These are phyloP conservation scores for Grus americana DNA, from an alignment of 2,113 vertebrate species.

Conservation along the genomic window DNA sequence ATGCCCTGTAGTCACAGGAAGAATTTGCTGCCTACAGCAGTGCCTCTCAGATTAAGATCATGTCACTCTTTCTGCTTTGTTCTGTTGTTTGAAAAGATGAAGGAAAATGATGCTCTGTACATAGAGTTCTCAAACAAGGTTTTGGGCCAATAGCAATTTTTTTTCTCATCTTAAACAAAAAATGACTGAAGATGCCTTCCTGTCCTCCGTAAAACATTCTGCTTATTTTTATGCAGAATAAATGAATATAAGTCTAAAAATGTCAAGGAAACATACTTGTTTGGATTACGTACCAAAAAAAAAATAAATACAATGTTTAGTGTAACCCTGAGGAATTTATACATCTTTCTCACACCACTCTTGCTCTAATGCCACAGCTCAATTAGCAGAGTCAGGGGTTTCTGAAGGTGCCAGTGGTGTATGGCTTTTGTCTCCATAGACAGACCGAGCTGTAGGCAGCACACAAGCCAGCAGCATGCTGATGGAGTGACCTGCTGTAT, in stretches of 20 bases:
- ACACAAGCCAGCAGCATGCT: not conserved
- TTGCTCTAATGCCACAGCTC: not conserved
- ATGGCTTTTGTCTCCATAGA: not conserved
- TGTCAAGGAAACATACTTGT: not conserved
- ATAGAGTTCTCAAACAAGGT: constrained; percentile 1
- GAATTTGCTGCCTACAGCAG: not conserved
- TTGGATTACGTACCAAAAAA: not conserved
- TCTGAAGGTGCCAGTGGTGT: not conserved
- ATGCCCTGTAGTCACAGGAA: not conserved
- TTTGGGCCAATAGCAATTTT: not conserved
- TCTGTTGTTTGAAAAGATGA: constrained; percentile 7
- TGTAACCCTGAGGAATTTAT: not conserved
- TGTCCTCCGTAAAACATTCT: not conserved
- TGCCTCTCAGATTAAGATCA: not conserved
- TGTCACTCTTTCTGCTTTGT: not conserved
- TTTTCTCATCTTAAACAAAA: constrained; percentile 22
- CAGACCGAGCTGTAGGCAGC: not conserved
- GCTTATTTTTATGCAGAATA: not conserved
- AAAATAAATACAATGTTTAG: not conserved
- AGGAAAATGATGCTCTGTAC: constrained; percentile 4
- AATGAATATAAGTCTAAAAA: not conserved
- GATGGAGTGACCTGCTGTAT: not conserved
- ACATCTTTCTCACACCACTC: not conserved
- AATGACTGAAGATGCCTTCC: not conserved
- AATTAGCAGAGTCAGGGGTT: not conserved